A percentile compares a stretch with the other conserved stretches of the same genome.
Conservation (phyloP, 2,888 invertebrate genomes). For the Eueremaeus valkanovi region DNA sequence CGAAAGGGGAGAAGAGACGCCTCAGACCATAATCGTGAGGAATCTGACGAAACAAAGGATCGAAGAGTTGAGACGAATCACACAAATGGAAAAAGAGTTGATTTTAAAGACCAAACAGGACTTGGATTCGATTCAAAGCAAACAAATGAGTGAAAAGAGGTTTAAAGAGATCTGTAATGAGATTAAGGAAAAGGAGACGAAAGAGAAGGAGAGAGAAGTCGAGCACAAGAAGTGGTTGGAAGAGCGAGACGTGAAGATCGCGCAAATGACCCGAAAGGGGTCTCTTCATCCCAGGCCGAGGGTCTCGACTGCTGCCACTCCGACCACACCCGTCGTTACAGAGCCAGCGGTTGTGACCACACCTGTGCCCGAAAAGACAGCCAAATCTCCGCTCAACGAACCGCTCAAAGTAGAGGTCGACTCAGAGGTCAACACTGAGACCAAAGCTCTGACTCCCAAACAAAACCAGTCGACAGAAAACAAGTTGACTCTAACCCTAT, state of each 20-base stretch:
- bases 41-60: slow-evolving; percentile 72
- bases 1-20: slow-evolving; percentile 63
- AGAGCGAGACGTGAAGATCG: slow-evolving; percentile 58
- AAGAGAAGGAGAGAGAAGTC: slow-evolving; percentile 64
- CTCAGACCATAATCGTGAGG: slow-evolving; percentile 72
- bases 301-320: neutral
- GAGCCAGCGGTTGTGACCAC: neutral
- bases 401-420: slow-evolving; percentile 24
- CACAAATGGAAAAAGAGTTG: slow-evolving; percentile 51
- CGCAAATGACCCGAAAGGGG: slow-evolving; percentile 31
- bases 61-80: slow-evolving; percentile 66
- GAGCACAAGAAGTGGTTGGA: slow-evolving; percentile 62
- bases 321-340: slow-evolving; percentile 15
- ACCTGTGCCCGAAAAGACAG: neutral
- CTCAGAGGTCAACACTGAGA: neutral
- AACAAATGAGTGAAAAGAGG: slow-evolving; percentile 64
- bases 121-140: slow-evolving; percentile 59
- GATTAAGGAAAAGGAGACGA: slow-evolving; percentile 64
- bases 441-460: neutral
- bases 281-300: slow-evolving; percentile 8
- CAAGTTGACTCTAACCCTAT: slow-evolving; percentile 41
- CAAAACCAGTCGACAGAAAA: neutral
- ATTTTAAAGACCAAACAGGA: slow-evolving; percentile 63
- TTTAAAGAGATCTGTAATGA: slow-evolving; percentile 68
- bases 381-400: slow-evolving; percentile 27